Conservation (phyloP, 2,113 vertebrate genomes). For the Cyanoramphus novaezelandiae region DNA sequence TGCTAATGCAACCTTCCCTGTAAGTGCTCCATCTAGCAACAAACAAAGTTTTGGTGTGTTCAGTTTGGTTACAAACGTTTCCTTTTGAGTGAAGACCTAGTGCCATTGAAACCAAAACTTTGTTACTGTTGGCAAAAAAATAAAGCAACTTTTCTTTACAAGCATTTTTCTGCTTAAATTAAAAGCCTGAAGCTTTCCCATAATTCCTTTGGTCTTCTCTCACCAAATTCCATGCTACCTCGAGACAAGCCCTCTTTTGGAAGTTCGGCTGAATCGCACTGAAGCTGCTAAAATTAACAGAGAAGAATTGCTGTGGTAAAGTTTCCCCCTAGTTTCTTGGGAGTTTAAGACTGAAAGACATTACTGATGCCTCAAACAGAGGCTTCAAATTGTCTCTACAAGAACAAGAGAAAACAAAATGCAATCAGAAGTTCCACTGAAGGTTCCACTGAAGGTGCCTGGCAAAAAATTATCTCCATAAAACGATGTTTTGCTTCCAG, state of each 20-base stretch:
- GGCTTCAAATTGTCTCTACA: slow-evolving; percentile 44
- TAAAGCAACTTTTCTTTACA: slow-evolving; percentile 69
- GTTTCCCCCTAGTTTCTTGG: slow-evolving; percentile 28
- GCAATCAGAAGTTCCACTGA: slow-evolving; percentile 64
- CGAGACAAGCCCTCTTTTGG: slow-evolving; percentile 65
- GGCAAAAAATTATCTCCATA: slow-evolving; percentile 65
- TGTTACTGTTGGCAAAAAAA: slow-evolving; percentile 68
- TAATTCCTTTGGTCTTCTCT: slow-evolving; percentile 81
- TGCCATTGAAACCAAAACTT: slow-evolving; percentile 66
- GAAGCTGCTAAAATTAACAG: slow-evolving; percentile 66
- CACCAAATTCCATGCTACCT: slow-evolving; percentile 68
- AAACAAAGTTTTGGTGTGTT: slow-evolving; percentile 66
- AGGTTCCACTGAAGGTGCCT: slow-evolving; percentile 72
- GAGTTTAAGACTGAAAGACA: slow-evolving; percentile 69
- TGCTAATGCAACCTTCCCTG: slow-evolving; percentile 53
- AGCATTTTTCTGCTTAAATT: slow-evolving; percentile 67
- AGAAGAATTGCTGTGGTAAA: slow-evolving; percentile 61
- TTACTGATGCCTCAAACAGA: slow-evolving; percentile 47
- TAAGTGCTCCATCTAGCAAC: slow-evolving; percentile 66
- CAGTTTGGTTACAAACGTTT: slow-evolving; percentile 69
- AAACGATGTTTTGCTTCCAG: slow-evolving; percentile 60
- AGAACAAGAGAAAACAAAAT: slow-evolving; percentile 64
- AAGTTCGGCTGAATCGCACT: slow-evolving; percentile 64
- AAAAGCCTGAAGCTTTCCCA: slow-evolving; percentile 69
- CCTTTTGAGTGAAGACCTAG: slow-evolving; percentile 62